A percentile compares a stretch with the other conserved stretches of the same genome.
These are phyloP conservation scores for Apostichopus parvimensis DNA, from an alignment of 35 echinoderm and acorn worm species.

Conservation along the genomic window DNA sequence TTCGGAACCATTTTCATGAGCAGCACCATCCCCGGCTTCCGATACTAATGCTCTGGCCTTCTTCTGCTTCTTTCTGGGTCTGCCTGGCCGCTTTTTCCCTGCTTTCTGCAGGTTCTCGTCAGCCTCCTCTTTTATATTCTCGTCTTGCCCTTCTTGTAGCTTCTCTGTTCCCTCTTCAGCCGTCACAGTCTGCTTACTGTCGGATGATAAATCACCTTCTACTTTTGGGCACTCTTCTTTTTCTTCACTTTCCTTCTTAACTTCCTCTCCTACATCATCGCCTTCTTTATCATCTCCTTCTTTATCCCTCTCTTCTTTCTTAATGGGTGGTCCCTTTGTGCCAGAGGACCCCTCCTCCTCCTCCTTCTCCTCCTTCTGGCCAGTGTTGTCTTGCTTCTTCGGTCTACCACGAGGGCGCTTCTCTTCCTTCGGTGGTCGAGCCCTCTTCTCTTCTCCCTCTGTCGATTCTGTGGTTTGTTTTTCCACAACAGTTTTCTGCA, in stretches of 20 bases:
- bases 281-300: background rate
- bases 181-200: background rate
- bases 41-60: background rate
- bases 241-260: background rate
- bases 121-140: background rate
- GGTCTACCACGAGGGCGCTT: conserved; percentile 8
- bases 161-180: background rate
- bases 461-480: background rate
- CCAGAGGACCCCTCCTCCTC: background rate
- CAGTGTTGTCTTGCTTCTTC: background rate
- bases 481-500: background rate
- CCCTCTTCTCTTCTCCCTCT: background rate
- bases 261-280: too few relatives aligned
- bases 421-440: background rate
- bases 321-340: background rate
- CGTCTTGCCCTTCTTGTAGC: background rate
- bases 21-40: background rate
- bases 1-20: background rate
- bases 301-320: background rate
- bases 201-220: background rate
- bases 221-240: background rate
- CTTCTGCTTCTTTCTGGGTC: conserved; percentile 1
- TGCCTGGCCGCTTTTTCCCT: background rate
- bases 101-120: background rate
- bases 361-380: background rate